Base-by-base conservation (phyloP, 23 tunicate genomes). In the Botrylloides violaceus region DNA sequence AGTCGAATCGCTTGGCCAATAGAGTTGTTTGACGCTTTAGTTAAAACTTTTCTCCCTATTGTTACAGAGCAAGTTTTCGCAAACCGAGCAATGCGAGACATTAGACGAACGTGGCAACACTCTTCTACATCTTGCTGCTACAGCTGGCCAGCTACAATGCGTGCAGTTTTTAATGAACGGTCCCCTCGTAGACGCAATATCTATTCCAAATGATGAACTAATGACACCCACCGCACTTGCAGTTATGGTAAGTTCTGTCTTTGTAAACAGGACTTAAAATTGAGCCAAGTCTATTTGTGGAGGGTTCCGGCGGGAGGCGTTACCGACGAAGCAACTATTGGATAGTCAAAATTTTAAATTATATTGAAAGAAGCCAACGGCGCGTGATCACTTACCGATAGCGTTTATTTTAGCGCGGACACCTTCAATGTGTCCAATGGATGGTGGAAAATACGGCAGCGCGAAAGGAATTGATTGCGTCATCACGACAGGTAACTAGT, bases 81-180 rank as follows among this genome's bases (percentile, higher is more conserved):
- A 64, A 19, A 50, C 68, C 64, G 97, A 90, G 24, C 79, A 84
- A 31, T 78, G 74, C 59, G 83, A 80, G 75, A 83, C 90, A 1
- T 76, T 83, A 2, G 97, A 90, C 75, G 97, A 90, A 35, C 61
- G 57, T 15, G 97, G 97, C 3, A 90, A 90, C 75, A 83, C 97
- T 2, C 50, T 82, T 3, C 59, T 90, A 18, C 97, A 90, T 57
- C 68, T 75, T 12, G 89, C 97, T 5, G 90, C 97, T 15, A 85
- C 76, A 70, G 59, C 70, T 29, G 97, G 97, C 3, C 90, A 83
- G 36, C 60, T 90, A 21, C 60, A 58, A 4, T 83, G 81, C 39
- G 62, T 90, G 5, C 66, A 68, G 59, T 31, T 27, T 30, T 59
- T 90, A 12, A 80, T 76, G 24, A 65, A 78, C 35, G 57, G 70